Conservation (phyloP, 2,888 invertebrate genomes). For the Sinodicranocentrus sp. region DNA sequence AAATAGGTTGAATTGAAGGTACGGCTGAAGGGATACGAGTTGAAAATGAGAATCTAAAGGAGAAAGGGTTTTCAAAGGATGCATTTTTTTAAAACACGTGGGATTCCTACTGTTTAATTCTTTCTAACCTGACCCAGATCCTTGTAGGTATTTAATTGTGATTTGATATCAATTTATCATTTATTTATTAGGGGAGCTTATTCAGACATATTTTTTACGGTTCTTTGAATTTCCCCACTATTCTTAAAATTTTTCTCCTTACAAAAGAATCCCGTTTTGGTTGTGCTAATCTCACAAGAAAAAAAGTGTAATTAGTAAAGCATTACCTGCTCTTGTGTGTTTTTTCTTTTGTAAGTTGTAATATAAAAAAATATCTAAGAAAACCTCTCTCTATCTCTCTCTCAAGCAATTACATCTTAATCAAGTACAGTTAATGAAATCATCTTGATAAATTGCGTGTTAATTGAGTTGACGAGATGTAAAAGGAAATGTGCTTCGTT, state of each 20-base stretch:
- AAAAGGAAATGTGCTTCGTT: constrained; percentile 13
- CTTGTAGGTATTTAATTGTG: background rate
- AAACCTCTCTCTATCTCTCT: too few species aligned
- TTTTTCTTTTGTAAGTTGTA: too few species aligned
- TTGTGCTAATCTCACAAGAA: background rate
- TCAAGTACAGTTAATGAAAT: constrained; percentile 65
- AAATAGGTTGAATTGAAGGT: background rate
- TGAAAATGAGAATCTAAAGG: background rate
- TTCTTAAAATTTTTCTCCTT: too few species aligned
- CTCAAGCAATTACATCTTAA: constrained; percentile 52
- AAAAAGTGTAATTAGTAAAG: constrained; percentile 12
- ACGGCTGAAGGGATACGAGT: background rate
- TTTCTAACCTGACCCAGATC: constrained; percentile 43
- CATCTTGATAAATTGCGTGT: constrained; percentile 60
- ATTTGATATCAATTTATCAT: constrained; percentile 7
- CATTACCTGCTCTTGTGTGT: constrained; percentile 6
- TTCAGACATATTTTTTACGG: too few species aligned
- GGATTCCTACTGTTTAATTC: constrained; percentile 14
- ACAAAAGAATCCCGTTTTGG: too few species aligned
- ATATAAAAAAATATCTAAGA: too few species aligned
- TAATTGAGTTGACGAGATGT: constrained; percentile 58
- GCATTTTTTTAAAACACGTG: constrained; percentile 5
- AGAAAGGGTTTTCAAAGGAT: background rate
- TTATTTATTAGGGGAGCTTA: too few species aligned
- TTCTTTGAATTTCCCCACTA: too few species aligned